Base-by-base conservation (phyloP, 2,888 invertebrate genomes). In the Phanerotoma sp. region DNA sequence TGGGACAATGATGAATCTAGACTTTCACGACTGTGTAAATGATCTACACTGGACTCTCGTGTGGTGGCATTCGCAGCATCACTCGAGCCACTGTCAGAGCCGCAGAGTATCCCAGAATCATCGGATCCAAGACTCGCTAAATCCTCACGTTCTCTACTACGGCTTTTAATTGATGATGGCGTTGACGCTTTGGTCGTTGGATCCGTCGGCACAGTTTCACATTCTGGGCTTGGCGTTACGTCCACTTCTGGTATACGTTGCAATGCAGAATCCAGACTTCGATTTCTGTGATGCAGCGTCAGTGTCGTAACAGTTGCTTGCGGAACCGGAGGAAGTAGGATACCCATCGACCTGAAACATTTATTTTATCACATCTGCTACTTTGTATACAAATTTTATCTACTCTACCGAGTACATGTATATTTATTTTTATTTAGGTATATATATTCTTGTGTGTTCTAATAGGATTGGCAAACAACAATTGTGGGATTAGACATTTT, bases 161-260 rank as follows among this genome's bases (percentile, higher is more conserved):
- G 59, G 7, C 66, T 66, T 38, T 56, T 60, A 38, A 74, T 80
- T 56, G 57, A 58, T 7, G 62, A 60, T 37, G 56, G 57, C 2
- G 53, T 56, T 18, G 62, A 65, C 53, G 50, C 51, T 59, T 62
- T 64, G 11, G 51, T 59, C 16, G 57, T 58, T 13, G 55, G 62
- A 38, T 67, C 66, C 4, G n/a, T n/a, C n/a, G 77, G 77, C 56
- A 71, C 74, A 7, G 74, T 70, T 62, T 83, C 83, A 68, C 82
- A 82, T 75, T 84, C 84, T 22, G 85, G 84, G 67, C 83, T 83
- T n/a, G 84, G 84, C 11, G 83, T 84, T 9, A 84, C 81, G 80
- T 89, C 87, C 72, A 88, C 91, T 82, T 93, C 93, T 58, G 93
- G 93, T 74, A 93, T 93, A 77, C 91, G 83, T 77, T 93, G 93